These are phyloP conservation scores for Sylvia borin DNA, from an alignment of 2,797 vertebrate genomes.

Conservation along the genomic window DNA sequence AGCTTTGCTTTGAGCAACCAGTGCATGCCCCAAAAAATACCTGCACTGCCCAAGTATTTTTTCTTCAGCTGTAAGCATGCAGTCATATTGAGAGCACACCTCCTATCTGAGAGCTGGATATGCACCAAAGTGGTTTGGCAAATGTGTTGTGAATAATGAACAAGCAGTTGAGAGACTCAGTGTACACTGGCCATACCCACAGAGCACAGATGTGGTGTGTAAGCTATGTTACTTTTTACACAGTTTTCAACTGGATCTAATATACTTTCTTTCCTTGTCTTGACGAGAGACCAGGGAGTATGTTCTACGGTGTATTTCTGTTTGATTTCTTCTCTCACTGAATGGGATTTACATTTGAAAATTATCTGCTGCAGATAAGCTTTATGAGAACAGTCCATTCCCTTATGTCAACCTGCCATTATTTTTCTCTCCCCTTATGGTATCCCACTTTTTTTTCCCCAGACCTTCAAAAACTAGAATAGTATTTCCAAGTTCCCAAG, in stretches of 20 bases:
- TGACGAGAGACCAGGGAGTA: background rate
- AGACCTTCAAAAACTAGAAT: fast-evolving
- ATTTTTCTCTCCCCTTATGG: background rate
- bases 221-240: background rate
- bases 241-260: background rate
- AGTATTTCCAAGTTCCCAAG: background rate
- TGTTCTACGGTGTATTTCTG: background rate
- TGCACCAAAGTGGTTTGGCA: background rate
- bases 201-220: background rate
- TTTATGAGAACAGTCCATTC: background rate
- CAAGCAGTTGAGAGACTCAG: background rate
- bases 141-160: background rate
- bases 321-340: background rate
- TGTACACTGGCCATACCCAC: background rate
- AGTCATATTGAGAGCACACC: background rate
- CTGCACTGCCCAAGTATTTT: background rate
- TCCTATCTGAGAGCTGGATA: background rate
- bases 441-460: fast-evolving
- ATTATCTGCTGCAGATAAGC: background rate
- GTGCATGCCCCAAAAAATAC: fast-evolving
- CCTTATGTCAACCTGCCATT: background rate
- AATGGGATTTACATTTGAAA: background rate
- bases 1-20: background rate
- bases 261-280: background rate
- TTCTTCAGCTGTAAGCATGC: background rate